phyloP scores from a whole-genome alignment of 2,888 invertebrate genomes.

The Amblyjoppa proteus region DNA sequence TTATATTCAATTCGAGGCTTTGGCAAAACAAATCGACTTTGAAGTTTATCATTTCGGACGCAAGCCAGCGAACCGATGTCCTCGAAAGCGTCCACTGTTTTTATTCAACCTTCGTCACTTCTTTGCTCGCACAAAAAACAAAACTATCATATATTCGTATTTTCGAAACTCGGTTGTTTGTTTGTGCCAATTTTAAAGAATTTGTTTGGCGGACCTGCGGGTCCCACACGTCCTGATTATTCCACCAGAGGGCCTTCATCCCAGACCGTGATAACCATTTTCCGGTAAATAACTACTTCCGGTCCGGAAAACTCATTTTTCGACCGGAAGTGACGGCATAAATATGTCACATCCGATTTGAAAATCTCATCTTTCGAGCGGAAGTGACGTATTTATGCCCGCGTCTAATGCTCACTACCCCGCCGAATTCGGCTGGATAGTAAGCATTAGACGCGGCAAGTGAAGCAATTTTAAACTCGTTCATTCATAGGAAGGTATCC shows the following conservation, averaged over 20 bases:
- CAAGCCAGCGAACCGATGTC: slow-evolving; percentile 4
- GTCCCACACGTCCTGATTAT: no score
- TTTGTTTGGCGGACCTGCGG: background rate
- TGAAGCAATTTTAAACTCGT: background rate
- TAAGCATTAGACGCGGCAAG: background rate
- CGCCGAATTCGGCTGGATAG: background rate
- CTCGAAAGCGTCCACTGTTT: slow-evolving; percentile 6
- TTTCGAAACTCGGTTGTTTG: background rate
- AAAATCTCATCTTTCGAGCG: no score
- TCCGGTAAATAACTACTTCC: no score
- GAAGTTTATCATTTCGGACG: slow-evolving; percentile 17
- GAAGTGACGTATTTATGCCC: no score
- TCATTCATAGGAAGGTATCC: background rate
- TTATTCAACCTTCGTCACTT: background rate
- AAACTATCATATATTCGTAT: background rate
- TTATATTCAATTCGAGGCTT: slow-evolving; percentile 11
- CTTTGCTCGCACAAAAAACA: background rate
- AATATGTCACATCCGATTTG: no score
- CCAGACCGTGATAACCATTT: no score
- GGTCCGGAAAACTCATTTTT: background rate
- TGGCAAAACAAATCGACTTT: slow-evolving; percentile 15
- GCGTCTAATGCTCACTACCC: no score
- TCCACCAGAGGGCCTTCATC: no score
- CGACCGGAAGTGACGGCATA: no score
- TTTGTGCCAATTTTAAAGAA: background rate